These are phyloP conservation scores for Hirtodrosophila duncani DNA, from an alignment of 2,888 invertebrate genomes.

Conservation along the genomic window DNA sequence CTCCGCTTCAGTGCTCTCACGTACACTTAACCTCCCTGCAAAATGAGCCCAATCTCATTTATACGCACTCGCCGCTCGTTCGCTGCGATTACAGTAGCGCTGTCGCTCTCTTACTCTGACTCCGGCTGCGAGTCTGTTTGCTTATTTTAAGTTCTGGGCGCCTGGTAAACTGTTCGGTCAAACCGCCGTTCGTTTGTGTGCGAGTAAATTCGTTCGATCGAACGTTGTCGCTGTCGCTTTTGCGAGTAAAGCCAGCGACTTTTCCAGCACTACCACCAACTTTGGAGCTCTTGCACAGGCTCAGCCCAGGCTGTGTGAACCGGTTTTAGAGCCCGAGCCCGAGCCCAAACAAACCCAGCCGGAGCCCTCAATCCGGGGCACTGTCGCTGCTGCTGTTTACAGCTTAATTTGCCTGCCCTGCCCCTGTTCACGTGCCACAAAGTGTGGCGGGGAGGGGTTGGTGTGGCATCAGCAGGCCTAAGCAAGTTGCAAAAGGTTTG, in stretches of 20 bases:
- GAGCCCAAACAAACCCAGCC: too few species aligned
- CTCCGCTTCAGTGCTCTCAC: conserved; percentile 17
- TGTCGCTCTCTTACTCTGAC: conserved; percentile 17
- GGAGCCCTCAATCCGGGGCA: conserved; percentile 5
- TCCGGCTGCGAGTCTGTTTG: conserved; percentile 12
- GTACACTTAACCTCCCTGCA: conserved; percentile 20
- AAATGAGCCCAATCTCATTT: conserved; percentile 29
- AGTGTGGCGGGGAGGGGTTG: too few species aligned
- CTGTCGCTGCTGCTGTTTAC: conserved; percentile 53
- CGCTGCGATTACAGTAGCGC: conserved; percentile 17
- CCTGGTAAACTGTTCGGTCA: conserved; percentile 67
- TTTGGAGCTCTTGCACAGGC: too few species aligned
- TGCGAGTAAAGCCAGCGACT: conserved; percentile 33
- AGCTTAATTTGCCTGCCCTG: conserved; percentile 59
- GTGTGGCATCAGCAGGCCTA: conserved; percentile 62
- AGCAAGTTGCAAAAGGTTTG: conserved; percentile 53
- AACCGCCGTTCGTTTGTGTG: conserved; percentile 71
- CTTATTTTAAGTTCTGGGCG: conserved; percentile 43
- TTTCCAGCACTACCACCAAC: conserved; percentile 4
- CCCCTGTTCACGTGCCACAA: neutral
- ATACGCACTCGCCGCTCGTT: conserved; percentile 30
- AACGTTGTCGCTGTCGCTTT: conserved; percentile 37
- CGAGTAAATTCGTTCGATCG: conserved; percentile 61
- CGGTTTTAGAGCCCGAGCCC: conserved; percentile 18
- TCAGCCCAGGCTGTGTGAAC: too few species aligned